Evolutionary conservation across 2,113 vertebrate species (phyloP).

Genomic region (Gymnobelideus leadbeateri): DNA sequence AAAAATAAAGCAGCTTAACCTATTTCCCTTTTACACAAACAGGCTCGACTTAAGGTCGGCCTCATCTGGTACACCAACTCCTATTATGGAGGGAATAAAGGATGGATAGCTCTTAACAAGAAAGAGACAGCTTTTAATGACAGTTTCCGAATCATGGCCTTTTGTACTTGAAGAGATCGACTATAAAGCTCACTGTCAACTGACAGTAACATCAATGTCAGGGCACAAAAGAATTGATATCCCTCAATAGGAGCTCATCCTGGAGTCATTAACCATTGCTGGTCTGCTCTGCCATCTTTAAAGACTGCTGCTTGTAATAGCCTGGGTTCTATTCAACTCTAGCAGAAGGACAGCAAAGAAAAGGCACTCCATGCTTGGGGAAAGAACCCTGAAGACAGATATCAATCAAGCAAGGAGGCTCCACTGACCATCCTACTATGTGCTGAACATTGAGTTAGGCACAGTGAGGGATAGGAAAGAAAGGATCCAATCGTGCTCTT

Average conservation of each 20-base stretch:
- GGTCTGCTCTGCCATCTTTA: conserved; percentile 38
- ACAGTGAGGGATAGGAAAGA: neutral
- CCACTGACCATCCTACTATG: neutral
- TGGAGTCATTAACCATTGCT: conserved; percentile 65
- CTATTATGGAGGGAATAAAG: conserved; percentile 76
- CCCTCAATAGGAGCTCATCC: conserved; percentile 72
- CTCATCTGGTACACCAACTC: conserved; percentile 68
- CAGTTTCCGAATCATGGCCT: conserved; percentile 73
- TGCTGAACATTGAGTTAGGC: neutral
- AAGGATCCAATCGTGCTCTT: neutral
- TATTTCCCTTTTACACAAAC: conserved; percentile 41
- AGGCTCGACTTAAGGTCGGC: conserved; percentile 70
- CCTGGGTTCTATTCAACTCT: neutral
- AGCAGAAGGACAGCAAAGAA: neutral
- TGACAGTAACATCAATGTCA: conserved; percentile 77
- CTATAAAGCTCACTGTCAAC: conserved; percentile 81
- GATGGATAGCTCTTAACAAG: conserved; percentile 75
- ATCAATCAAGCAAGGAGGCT: neutral
- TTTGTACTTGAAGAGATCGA: conserved; percentile 78
- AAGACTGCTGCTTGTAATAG: neutral
- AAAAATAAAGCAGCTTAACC: conserved; percentile 64
- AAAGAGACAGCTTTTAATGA: conserved; percentile 77
- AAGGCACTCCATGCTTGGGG: neutral
- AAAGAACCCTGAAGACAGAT: neutral
- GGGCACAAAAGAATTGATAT: conserved; percentile 66